Conservation (phyloP, 1,140 invertebrate genomes). For the Magallana gigas region DNA sequence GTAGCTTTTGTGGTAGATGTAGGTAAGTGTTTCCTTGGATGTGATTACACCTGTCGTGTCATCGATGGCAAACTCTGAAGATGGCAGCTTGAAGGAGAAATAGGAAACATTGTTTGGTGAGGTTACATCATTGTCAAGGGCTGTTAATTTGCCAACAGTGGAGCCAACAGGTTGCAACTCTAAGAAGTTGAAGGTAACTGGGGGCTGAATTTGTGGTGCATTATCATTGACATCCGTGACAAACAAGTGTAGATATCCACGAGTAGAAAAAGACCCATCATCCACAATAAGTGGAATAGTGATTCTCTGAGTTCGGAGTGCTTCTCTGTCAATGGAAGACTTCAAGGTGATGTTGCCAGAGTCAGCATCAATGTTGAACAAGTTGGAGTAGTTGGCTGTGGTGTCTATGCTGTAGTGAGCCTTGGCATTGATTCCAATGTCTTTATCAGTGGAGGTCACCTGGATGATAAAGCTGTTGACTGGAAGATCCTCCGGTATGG, state of each 20-base stretch:
- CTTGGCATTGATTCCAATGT: slow-evolving; percentile 91
- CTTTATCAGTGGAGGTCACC: slow-evolving; percentile 89
- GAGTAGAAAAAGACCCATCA: slow-evolving; percentile 86
- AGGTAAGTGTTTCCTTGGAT: slow-evolving; percentile 89
- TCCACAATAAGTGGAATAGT: slow-evolving; percentile 87
- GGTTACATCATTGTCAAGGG: slow-evolving; percentile 92
- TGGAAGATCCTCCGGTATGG: slow-evolving; percentile 96
- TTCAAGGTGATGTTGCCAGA: slow-evolving; percentile 95
- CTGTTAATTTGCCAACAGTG: slow-evolving; percentile 88
- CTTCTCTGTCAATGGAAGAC: slow-evolving; percentile 90
- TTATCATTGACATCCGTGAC: slow-evolving; percentile 88
- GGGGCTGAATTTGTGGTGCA: slow-evolving; percentile 66
- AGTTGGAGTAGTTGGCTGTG: slow-evolving; percentile 86
- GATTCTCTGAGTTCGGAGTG: slow-evolving; percentile 76
- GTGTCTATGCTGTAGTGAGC: slow-evolving; percentile 88
- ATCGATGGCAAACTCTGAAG: slow-evolving; percentile 93
- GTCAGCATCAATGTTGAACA: slow-evolving; percentile 92
- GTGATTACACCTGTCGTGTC: slow-evolving; percentile 93
- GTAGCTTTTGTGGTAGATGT: slow-evolving; percentile 87
- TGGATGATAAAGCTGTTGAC: slow-evolving; percentile 94
- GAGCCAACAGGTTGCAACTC: slow-evolving; percentile 88
- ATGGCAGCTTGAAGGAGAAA: slow-evolving; percentile 91
- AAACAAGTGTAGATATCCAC: slow-evolving; percentile 86
- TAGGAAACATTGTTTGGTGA: slow-evolving; percentile 96
- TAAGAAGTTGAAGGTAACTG: slow-evolving; percentile 79